Base-by-base conservation (phyloP, 1,140 invertebrate species). In the Lethrus apterus region DNA sequence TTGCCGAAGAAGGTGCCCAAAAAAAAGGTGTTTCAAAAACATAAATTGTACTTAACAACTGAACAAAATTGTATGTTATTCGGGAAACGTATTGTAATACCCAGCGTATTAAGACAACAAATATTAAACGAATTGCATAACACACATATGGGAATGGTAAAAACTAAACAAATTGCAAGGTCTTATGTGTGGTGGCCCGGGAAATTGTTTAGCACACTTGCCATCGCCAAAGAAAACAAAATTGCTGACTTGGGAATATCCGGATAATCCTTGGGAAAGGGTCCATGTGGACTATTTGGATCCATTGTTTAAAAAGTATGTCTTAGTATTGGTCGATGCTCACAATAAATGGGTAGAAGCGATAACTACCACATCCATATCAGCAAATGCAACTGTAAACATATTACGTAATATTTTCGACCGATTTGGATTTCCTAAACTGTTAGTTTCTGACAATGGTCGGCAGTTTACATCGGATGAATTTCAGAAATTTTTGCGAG, bases 241-340 rank as follows among this genome's bases (percentile, higher is more conserved):
- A 26, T 13, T 34, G 9, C n/a, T 7, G 4, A n/a, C 32, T n/a
- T 48, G 48, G 23, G 17, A 46, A 20, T 18, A 52, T 24, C 55
- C 70, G 0, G 58, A 48, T 26, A 54, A 42, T 11, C 63, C 63
- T 3, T 74, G 66, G 66, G 51, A 65, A 33, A 35, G 70, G 17
- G 33, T 73, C 0, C 72, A 75, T 41, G 57, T 71, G 2, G 72
- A 75, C 36, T 70, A 65, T 53, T 62, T 58, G 4, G 68, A 66
- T 10, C 65, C 67, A 3, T 59, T 70, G 10, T 40, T 56, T 10
- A 60, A 54, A 7, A 56, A 40, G n/a, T 57, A 59, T 47, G 63
- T 67, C 30, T 44, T 75, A 0, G 51, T 74, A 0, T 35, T 76
- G 0, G 62, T 73, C 0, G 70, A 76, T 45, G 61, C 68, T 0